Base-by-base conservation (phyloP, 2,113 vertebrate genomes). In the Microtus pennsylvanicus region DNA sequence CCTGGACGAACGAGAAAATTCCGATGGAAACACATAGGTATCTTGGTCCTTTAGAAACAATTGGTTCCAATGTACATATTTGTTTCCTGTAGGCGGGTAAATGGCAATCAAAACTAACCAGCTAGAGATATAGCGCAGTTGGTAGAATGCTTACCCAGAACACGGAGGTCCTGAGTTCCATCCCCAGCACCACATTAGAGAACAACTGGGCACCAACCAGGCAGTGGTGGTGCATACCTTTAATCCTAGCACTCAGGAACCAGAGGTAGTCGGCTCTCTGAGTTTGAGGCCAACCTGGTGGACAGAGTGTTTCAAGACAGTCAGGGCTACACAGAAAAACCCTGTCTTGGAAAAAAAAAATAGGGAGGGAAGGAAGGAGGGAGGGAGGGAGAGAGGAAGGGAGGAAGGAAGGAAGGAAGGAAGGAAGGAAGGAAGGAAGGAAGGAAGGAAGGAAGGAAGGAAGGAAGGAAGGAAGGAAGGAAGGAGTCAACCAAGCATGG, bases 1-100 rank as follows among this genome's bases (percentile, higher is more conserved):
- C 99, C 99, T 0, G 99, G 99, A 12, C 98, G 99, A 74, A 99
- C 96, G 74, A 99, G 99, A 11, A 99, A 98, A 76, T 99, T 99
- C 98, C 99, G 99, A 70, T 99, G 99, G 99, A 99, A 99, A 94
- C 99, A 99, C 91, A 99, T 99, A 33, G 99, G 99, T 99, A 97
- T 21, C 69, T 87, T 95, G 45, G 52, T 82, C 7, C 42, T 92
- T 94, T 52, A 83, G 28, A 92, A 82, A 81, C 55, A 96, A 67
- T 65, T 17, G 24, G 38, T 77, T 78, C n/a, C 9, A 26, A 11
- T 76, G 17, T 92, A 5, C 70, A 21, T n/a, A 1, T 94, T 83
- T 89, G 72, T 88, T 33, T 19, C 47, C 9, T 90, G 65, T 76
- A 81, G 94, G 28, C 67, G 45, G 14, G 8, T 28, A 52, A 61